Conservation (phyloP, 2,888 invertebrate species). For the Candidula unifasciata region DNA sequence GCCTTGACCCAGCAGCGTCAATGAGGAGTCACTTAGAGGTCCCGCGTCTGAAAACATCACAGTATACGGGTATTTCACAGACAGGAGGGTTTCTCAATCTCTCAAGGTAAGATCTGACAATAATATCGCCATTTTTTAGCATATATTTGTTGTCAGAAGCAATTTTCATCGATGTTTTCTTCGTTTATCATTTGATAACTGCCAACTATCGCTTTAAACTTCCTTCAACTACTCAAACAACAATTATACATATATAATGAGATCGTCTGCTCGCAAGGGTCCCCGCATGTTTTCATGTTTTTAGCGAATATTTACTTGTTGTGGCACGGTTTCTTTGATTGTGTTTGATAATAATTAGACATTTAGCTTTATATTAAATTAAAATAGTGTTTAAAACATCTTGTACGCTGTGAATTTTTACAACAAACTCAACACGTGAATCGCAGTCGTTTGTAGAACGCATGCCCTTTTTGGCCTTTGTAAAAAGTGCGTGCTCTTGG, state of each 20-base stretch:
- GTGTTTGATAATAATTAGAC: no score
- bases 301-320: neutral
- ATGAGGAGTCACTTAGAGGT: no score
- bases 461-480: constrained; percentile 33
- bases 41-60: no score
- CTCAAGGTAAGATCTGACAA: no score
- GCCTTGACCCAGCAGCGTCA: no score
- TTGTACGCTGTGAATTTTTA: constrained; percentile 18
- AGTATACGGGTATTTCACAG: neutral
- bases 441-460: neutral
- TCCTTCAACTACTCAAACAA: constrained; percentile 34
- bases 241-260: constrained; percentile 41
- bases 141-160: no score
- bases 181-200: no score
- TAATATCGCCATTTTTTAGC: no score
- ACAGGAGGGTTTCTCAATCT: no score
- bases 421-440: constrained; percentile 30
- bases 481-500: neutral
- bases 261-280: constrained; percentile 23
- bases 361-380: neutral
- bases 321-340: no score
- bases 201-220: neutral
- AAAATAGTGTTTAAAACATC: neutral
- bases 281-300: constrained; percentile 23
- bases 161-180: no score